Evolutionary conservation across 2,797 vertebrate species (phyloP).

Genomic region (Phrynocephalus forsythii): DNA sequence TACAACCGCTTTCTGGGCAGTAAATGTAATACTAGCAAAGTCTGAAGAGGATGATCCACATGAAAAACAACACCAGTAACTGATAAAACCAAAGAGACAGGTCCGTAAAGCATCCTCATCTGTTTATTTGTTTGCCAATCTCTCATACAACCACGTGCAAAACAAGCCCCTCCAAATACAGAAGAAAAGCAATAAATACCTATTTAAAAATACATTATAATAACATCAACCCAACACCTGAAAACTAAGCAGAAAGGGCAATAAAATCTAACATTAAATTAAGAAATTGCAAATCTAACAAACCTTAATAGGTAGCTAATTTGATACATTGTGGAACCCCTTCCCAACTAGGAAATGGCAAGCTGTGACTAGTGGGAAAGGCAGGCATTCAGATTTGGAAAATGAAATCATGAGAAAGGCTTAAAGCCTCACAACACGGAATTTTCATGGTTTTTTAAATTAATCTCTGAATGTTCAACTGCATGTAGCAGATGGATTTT

Average conservation of each 20-base stretch:
- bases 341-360: background rate
- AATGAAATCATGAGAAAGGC: background rate
- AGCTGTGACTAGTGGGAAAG: background rate
- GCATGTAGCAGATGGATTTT: background rate
- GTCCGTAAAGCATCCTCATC: background rate
- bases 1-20: background rate
- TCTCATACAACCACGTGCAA: background rate
- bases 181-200: background rate
- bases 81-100: background rate
- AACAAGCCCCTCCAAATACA: background rate
- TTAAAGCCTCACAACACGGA: no score
- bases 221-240: background rate
- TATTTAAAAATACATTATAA: background rate
- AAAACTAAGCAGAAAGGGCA: background rate
- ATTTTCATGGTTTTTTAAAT: background rate
- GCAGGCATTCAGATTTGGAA: background rate
- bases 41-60: background rate
- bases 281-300: background rate
- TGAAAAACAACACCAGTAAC: background rate
- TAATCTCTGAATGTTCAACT: background rate
- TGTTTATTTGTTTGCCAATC: background rate
- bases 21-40: background rate
- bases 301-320: background rate
- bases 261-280: background rate
- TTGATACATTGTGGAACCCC: background rate